These are phyloP conservation scores for Torymus auratus DNA, from an alignment of 2,888 invertebrate species.

Conservation along the genomic window DNA sequence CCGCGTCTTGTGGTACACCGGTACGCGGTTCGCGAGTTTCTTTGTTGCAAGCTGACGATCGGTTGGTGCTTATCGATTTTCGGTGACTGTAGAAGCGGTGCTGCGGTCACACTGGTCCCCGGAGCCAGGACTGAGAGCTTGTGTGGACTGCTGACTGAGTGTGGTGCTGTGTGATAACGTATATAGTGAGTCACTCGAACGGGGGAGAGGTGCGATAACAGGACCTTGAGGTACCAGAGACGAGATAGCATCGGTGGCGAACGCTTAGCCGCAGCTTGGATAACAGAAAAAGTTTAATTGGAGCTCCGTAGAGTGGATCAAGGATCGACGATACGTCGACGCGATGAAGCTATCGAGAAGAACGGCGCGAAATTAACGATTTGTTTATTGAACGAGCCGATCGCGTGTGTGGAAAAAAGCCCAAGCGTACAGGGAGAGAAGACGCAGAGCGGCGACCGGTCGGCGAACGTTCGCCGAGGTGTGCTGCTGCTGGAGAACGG, in stretches of 20 bases:
- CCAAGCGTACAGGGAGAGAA: slow-evolving; percentile 3
- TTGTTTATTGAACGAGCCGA: slow-evolving; percentile 16
- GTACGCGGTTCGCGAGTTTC: neutral
- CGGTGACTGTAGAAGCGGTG: no score
- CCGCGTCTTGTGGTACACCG: neutral
- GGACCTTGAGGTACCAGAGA: no score
- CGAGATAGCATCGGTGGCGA: no score
- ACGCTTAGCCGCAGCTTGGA: no score
- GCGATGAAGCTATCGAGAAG: neutral
- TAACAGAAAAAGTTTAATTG: no score
- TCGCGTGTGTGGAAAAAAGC: slow-evolving; percentile 4
- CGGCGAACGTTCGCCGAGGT: slow-evolving; percentile 38
- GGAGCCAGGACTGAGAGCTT: neutral
- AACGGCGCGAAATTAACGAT: neutral
- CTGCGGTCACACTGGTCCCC: neutral
- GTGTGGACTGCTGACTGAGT: no score
- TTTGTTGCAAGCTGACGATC: no score
- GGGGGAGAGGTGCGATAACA: no score
- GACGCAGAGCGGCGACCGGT: slow-evolving; percentile 2
- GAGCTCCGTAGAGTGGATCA: no score
- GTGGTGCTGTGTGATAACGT: no score
- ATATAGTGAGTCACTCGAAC: no score
- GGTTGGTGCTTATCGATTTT: neutral
- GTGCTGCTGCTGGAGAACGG: slow-evolving; percentile 40
- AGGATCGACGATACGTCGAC: neutral